phyloP scores from a whole-genome alignment of 2,797 vertebrate species.

The Urocyon cinereoargenteus region DNA sequence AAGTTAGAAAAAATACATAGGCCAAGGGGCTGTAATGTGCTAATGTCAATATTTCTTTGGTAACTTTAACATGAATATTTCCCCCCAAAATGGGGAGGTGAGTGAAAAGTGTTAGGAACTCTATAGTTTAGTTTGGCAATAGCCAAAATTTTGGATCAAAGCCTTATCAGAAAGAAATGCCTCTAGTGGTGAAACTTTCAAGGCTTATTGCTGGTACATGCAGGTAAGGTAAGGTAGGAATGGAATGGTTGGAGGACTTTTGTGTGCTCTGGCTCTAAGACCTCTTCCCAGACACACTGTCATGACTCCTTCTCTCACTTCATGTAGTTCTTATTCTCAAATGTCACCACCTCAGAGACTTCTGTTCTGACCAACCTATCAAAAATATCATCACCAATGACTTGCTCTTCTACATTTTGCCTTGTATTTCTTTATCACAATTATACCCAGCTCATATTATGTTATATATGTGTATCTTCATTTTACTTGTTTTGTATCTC shows the following conservation, averaged over 20 bases:
- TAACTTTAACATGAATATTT: background rate
- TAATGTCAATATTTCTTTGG: background rate
- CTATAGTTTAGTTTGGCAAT: background rate
- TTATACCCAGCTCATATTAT: background rate
- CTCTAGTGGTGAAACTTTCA: background rate
- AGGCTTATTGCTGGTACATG: background rate
- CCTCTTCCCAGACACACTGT: background rate
- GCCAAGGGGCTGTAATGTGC: background rate
- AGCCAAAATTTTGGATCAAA: background rate
- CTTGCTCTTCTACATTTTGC: background rate
- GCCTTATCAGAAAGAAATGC: background rate
- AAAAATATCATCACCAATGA: background rate
- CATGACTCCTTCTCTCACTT: background rate
- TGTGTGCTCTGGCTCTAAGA: background rate
- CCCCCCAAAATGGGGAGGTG: background rate
- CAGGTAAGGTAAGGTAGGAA: background rate
- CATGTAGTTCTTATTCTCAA: background rate
- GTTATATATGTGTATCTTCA: background rate
- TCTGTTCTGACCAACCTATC: background rate
- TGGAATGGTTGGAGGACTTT: background rate
- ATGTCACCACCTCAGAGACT: background rate
- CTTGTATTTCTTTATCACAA: background rate
- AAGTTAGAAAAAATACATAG: background rate
- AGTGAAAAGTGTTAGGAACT: background rate
- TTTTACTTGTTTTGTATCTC: background rate